Evolutionary conservation across 2,888 invertebrate species (phyloP).

Genomic region (Chelonus formosanus): DNA sequence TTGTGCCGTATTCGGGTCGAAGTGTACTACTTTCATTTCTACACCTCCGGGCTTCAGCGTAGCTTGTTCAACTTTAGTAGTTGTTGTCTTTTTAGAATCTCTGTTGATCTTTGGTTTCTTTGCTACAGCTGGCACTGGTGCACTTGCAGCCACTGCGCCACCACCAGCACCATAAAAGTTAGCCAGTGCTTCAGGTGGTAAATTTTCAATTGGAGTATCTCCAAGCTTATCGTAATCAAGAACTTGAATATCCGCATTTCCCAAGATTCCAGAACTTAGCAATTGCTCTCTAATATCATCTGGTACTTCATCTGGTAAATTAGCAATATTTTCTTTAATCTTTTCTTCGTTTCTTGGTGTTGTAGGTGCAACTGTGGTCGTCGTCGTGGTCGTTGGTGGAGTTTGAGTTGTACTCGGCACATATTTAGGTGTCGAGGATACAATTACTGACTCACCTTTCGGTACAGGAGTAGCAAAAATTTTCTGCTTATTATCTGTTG

Average conservation of each 20-base stretch:
- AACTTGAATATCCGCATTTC: slow-evolving; percentile 87
- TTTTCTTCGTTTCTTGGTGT: slow-evolving; percentile 69
- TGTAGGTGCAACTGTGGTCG: slow-evolving; percentile 67
- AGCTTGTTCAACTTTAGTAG: slow-evolving; percentile 61
- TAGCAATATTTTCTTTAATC: slow-evolving; percentile 63
- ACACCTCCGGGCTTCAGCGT: slow-evolving; percentile 69
- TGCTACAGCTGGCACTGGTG: slow-evolving; percentile 74
- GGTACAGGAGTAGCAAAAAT: slow-evolving; percentile 59
- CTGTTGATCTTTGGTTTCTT: slow-evolving; percentile 50
- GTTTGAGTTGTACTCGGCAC: slow-evolving; percentile 64
- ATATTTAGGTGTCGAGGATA: slow-evolving; percentile 60
- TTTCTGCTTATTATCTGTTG: slow-evolving; percentile 50
- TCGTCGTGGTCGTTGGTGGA: slow-evolving; percentile 67
- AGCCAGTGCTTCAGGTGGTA: slow-evolving; percentile 86
- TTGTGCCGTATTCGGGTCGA: slow-evolving; percentile 78
- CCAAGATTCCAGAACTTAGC: slow-evolving; percentile 84
- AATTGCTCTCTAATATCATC: slow-evolving; percentile 85
- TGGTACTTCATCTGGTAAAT: slow-evolving; percentile 86
- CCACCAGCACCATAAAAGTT: slow-evolving; percentile 89
- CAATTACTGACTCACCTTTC: slow-evolving; percentile 53
- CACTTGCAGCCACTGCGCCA: slow-evolving; percentile 76
- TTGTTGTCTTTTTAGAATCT: slow-evolving; percentile 44
- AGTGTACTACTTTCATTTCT: slow-evolving; percentile 87
- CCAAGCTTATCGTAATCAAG: slow-evolving; percentile 89
- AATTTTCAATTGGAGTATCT: slow-evolving; percentile 81